Percentiles rank a stretch among this genome's conserved stretches.
Conservation (phyloP, 2,888 invertebrate species). For the Dryocosmus kuriphilus region DNA sequence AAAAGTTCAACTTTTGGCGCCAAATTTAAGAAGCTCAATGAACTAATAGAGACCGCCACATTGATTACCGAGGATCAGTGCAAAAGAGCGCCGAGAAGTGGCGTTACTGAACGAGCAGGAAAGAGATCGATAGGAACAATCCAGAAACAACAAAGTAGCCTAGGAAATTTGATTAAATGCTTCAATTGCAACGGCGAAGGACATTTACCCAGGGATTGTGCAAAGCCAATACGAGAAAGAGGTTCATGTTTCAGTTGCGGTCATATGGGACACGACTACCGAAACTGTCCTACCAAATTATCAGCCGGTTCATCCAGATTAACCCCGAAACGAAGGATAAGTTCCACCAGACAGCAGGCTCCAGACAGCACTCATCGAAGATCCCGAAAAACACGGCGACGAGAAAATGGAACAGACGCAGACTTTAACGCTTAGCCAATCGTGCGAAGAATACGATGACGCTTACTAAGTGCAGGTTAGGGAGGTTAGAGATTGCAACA, state of each 20-base stretch:
- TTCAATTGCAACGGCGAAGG: constrained; percentile 34
- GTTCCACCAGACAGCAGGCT: neutral
- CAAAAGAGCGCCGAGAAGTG: neutral
- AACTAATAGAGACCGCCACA: neutral
- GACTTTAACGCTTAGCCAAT: too few relatives aligned
- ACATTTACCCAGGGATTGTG: neutral
- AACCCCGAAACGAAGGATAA: neutral
- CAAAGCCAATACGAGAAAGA: neutral
- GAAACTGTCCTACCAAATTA: neutral
- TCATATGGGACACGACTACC: neutral
- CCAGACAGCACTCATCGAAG: neutral
- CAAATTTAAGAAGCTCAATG: neutral
- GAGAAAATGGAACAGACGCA: neutral
- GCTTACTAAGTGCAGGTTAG: neutral
- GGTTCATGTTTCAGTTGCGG: constrained; percentile 11
- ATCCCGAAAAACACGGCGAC: neutral
- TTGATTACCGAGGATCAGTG: neutral
- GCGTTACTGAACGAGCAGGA: neutral
- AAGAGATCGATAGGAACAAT: neutral
- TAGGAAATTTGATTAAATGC: neutral
- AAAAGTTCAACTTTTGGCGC: neutral
- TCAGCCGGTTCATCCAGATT: neutral
- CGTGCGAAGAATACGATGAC: neutral
- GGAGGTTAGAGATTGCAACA: neutral
- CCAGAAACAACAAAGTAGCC: neutral